phyloP scores from a whole-genome alignment of 64 coral and sea anemone species.

The Montipora capricornis region DNA sequence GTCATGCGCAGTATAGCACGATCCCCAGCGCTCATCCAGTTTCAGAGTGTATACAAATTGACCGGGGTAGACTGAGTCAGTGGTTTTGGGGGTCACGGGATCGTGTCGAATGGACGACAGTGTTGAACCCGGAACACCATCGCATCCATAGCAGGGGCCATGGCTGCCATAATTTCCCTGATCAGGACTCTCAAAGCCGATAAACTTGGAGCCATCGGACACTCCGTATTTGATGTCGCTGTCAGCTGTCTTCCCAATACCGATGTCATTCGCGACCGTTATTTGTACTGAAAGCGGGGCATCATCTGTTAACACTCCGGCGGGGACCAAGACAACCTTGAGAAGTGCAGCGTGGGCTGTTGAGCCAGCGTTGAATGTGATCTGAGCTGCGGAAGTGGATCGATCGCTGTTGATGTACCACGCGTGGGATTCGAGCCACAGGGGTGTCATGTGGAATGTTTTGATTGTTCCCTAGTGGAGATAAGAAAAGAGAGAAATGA shows the following conservation, averaged over 20 bases:
- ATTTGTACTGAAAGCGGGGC: conserved; percentile 39
- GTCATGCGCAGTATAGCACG: conserved; percentile 41
- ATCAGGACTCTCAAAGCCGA: background rate
- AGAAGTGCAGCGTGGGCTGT: background rate
- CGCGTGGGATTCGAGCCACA: background rate
- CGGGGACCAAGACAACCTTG: background rate
- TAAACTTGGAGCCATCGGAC: conserved; percentile 27
- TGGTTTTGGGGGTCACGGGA: background rate
- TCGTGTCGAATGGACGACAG: background rate
- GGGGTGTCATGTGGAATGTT: background rate
- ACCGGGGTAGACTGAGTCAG: conserved; percentile 23
- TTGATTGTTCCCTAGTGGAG: background rate
- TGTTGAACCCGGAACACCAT: background rate
- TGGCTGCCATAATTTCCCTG: background rate
- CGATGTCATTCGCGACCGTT: conserved; percentile 28
- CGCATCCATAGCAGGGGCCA: conserved; percentile 1
- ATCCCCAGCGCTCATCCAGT: conserved; percentile 30
- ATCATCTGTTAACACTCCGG: conserved; percentile 9
- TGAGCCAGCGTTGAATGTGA: conserved; percentile 34
- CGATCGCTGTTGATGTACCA: conserved; percentile 1
- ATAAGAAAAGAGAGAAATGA: background rate
- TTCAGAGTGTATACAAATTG: conserved; percentile 49
- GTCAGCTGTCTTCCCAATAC: conserved; percentile 28
- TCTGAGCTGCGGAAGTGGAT: background rate
- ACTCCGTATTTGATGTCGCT: conserved; percentile 54